These are phyloP conservation scores for Lasioglossum oenotherae DNA, from an alignment of 2,888 invertebrate species.

Conservation along the genomic window DNA sequence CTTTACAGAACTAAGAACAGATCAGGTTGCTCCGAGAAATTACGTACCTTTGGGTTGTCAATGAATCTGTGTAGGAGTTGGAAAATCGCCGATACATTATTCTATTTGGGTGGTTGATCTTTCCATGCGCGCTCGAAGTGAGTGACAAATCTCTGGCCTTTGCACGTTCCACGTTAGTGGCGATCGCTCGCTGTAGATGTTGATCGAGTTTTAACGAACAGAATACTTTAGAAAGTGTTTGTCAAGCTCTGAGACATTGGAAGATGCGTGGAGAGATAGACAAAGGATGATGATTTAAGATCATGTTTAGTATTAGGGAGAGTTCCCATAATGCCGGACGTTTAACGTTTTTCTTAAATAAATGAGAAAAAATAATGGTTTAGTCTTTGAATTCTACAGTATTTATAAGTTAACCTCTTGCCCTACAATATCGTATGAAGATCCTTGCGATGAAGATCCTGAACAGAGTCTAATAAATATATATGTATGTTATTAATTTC, in stretches of 20 bases:
- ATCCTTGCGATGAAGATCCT: no score
- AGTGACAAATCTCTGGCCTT: neutral
- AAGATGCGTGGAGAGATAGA: neutral
- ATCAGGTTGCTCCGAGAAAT: slow-evolving; percentile 26
- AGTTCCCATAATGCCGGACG: no score
- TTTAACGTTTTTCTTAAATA: no score
- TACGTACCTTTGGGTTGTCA: neutral
- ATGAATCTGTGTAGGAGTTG: slow-evolving; percentile 8
- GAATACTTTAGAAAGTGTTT: neutral
- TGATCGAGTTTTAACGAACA: neutral
- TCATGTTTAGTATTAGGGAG: neutral
- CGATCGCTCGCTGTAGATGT: neutral
- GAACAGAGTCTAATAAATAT: no score
- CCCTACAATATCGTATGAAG: no score
- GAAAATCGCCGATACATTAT: neutral
- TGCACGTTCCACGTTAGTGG: neutral
- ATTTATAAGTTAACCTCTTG: no score
- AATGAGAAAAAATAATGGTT: no score
- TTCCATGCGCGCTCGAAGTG: neutral
- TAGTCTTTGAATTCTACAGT: no score
- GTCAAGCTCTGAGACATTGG: neutral
- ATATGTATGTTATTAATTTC: no score
- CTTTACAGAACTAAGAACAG: slow-evolving; percentile 32
- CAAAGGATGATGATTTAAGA: neutral
- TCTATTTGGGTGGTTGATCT: slow-evolving; percentile 11